Evolutionary conservation across 2,113 vertebrate species (phyloP).

Genomic region (Rhipidura dahli): DNA sequence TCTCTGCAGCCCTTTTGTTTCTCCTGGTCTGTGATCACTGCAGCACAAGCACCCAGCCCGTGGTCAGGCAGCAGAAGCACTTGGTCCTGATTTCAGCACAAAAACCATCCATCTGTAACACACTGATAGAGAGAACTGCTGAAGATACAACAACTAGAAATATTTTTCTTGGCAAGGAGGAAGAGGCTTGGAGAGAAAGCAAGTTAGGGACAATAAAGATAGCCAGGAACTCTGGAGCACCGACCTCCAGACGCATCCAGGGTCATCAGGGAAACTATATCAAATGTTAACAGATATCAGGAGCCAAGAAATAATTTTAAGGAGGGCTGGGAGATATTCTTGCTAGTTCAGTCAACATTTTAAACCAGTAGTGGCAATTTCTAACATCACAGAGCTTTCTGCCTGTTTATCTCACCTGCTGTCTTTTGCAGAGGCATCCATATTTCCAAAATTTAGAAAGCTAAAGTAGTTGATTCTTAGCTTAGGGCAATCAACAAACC

Average conservation of each 20-base stretch:
- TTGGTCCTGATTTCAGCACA: neutral
- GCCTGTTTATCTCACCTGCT: neutral
- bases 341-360: neutral
- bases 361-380: neutral
- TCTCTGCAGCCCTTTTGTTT: neutral
- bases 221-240: constrained; percentile 24
- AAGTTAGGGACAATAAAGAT: constrained; percentile 49
- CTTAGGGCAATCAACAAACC: neutral
- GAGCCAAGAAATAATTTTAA: constrained; percentile 36
- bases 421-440: neutral
- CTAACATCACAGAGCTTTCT: neutral
- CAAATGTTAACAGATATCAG: neutral
- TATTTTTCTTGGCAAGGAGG: constrained; percentile 39
- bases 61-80: neutral
- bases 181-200: constrained; percentile 21
- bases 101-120: neutral
- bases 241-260: constrained; percentile 14
- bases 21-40: neutral
- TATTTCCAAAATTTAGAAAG: neutral
- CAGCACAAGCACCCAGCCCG: neutral
- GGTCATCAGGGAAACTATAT: neutral
- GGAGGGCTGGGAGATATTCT: neutral
- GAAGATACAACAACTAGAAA: neutral
- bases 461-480: neutral
- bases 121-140: neutral